Evolutionary conservation across 2,113 vertebrate genomes (phyloP).

Genomic region (Phasianus colchicus): DNA sequence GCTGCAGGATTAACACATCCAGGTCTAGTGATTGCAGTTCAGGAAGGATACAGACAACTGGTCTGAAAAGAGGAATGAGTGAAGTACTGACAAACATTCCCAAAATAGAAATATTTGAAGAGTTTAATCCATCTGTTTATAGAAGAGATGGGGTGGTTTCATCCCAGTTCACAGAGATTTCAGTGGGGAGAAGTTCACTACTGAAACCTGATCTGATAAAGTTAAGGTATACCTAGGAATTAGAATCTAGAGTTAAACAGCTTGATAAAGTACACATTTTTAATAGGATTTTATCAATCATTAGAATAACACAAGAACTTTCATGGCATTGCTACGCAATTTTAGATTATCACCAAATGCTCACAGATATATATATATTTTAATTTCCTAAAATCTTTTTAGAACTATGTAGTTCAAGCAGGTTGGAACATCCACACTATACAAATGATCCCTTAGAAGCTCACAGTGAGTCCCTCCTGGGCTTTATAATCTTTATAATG

Average conservation of each 20-base stretch:
- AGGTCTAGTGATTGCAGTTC: neutral
- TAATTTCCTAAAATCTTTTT: neutral
- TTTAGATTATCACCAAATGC: neutral
- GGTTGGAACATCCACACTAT: neutral
- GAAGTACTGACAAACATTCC: neutral
- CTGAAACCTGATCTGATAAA: neutral
- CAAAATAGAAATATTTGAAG: conserved; percentile 5
- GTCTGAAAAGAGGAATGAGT: neutral
- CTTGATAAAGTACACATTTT: neutral
- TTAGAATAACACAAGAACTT: neutral
- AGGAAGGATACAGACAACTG: neutral
- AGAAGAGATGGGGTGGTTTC: neutral
- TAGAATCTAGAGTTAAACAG: neutral
- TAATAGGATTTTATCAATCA: neutral
- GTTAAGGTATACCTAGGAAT: neutral
- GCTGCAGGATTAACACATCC: neutral
- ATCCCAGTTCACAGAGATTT: neutral
- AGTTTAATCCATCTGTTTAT: neutral
- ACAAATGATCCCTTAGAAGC: neutral
- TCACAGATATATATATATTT: neutral
- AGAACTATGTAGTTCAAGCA: neutral
- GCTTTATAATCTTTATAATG: neutral
- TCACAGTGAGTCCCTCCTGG: neutral
- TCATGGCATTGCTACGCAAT: neutral
- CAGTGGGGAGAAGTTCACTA: neutral